These are phyloP conservation scores for Pangasianodon gigas DNA, from an alignment of 2,113 vertebrate species.

Conservation along the genomic window DNA sequence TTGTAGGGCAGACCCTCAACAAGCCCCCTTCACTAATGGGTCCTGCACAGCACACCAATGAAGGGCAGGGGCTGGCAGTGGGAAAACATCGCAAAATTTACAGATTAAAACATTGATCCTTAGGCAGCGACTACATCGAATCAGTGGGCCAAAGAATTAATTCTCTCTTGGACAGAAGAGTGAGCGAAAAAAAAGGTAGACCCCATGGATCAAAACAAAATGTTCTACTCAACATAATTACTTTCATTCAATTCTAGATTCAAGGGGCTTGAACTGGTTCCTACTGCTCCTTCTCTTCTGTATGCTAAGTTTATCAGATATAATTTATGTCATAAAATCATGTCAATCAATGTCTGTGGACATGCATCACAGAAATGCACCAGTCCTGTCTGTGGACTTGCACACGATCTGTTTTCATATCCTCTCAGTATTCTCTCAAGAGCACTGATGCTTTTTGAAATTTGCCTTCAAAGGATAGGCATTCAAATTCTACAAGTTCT, in stretches of 20 bases:
- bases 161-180: background rate
- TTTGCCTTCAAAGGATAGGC: background rate
- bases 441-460: background rate
- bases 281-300: background rate
- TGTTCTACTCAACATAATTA: background rate
- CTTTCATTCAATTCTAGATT: background rate
- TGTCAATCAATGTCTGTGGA: no score
- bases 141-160: background rate
- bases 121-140: background rate
- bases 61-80: background rate
- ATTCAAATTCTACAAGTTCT: background rate
- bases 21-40: background rate
- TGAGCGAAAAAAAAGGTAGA: background rate
- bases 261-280: background rate
- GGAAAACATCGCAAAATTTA: background rate
- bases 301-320: background rate
- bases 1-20: background rate
- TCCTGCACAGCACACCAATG: background rate
- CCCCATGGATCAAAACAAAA: background rate
- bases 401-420: background rate
- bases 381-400: background rate
- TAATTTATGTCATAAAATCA: background rate
- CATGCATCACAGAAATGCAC: no score
- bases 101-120: background rate
- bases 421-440: background rate